Conservation (phyloP, 2,888 invertebrate genomes). For the Thysanoteuthis rhombus region DNA sequence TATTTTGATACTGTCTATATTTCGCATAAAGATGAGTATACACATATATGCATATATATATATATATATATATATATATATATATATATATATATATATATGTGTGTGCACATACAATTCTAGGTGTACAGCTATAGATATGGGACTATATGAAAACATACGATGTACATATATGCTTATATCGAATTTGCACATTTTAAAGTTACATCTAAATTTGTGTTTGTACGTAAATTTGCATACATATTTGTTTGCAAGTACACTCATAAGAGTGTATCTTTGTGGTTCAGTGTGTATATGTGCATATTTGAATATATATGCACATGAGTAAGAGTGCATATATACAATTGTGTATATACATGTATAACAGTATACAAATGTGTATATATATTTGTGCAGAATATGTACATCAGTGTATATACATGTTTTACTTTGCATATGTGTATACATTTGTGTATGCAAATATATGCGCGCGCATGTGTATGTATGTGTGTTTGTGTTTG, state of each 20-base stretch:
- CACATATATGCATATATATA: neutral
- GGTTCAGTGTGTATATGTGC: neutral
- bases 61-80: neutral
- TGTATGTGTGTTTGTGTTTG: no score
- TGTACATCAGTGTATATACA: neutral
- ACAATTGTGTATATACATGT: neutral
- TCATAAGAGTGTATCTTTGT: neutral
- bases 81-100: neutral
- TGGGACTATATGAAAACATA: no score
- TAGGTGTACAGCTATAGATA: neutral
- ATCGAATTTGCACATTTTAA: conserved; percentile 17
- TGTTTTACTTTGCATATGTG: neutral
- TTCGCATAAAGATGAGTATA: neutral
- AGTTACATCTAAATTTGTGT: neutral
- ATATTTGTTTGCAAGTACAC: neutral
- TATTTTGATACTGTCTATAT: no score
- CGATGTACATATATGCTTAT: neutral
- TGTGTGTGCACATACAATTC: neutral
- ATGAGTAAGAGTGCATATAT: neutral
- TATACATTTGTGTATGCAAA: neutral
- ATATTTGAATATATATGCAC: neutral
- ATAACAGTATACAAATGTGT: conserved; percentile 14
- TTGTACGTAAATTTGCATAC: neutral
- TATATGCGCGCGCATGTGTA: neutral
- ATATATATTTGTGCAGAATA: conserved; percentile 12